A percentile compares a stretch with the other conserved stretches of the same genome.
Evolutionary conservation across 2,888 invertebrate genomes (phyloP).

Genomic region (Spodoptera littoralis): DNA sequence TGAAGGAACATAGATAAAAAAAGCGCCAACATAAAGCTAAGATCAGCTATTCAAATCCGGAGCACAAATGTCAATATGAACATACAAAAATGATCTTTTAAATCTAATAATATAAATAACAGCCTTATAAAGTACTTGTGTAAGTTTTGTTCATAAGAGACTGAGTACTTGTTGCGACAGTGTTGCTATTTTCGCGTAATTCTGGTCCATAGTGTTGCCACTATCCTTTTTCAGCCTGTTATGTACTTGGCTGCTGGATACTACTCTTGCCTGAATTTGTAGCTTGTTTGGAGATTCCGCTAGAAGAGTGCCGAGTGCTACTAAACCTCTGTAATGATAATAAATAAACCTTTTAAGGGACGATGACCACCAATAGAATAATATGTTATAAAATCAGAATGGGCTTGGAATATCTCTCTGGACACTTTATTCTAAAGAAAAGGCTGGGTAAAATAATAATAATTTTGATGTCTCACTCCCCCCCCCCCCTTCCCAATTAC

Average conservation of each 20-base stretch:
- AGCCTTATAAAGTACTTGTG: conserved; percentile 54
- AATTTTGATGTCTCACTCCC: no score
- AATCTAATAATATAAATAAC: conserved; percentile 60
- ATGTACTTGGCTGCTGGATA: conserved; percentile 72
- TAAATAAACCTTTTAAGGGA: neutral
- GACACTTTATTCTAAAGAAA: no score
- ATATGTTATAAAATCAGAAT: no score
- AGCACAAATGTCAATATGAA: conserved; percentile 31
- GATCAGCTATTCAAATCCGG: conserved; percentile 42
- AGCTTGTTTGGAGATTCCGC: conserved; percentile 82
- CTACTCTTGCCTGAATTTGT: conserved; percentile 78
- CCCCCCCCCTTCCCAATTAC: no score
- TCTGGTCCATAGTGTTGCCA: conserved; percentile 67
- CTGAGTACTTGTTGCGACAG: conserved; percentile 83
- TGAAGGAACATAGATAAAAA: conserved; percentile 27
- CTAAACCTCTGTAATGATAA: conserved; percentile 89
- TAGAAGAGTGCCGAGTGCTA: conserved; percentile 93
- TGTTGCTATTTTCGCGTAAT: conserved; percentile 74
- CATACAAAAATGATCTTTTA: conserved; percentile 52
- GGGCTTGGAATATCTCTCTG: no score
- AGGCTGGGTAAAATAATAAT: no score
- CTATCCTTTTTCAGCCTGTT: conserved; percentile 80
- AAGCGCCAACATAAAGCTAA: conserved; percentile 20
- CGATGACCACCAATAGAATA: no score
- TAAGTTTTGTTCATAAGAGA: conserved; percentile 72